Base-by-base conservation (phyloP, 23 tunicate genomes). In the Phallusia fumigata region DNA sequence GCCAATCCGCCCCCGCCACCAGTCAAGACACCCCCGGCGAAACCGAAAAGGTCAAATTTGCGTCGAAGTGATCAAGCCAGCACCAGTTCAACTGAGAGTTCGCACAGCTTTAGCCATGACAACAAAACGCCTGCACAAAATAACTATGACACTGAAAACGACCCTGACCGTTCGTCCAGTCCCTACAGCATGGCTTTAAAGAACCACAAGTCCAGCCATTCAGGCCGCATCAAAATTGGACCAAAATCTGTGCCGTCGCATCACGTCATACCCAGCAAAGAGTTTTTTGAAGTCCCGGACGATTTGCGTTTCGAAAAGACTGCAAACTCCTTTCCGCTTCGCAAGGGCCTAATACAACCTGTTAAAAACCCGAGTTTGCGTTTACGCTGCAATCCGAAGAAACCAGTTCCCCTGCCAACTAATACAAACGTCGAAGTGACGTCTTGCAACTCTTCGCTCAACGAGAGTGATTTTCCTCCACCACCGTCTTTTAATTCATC, bases 191-290 rank as follows among this genome's bases (percentile, higher is more conserved):
- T 47, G 6, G 90, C 90, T 30, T 26, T 86, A 15, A 79, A 86
- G 52, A 86, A 80, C 36, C 90, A 80, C 65, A 72, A 78, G 31
- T 80, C 90, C n/a, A 65, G 84, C 11, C 80, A 86, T 52, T 86
- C 90, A 15, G 90, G 90, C 6, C 74, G 90, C 6, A 73, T 86
- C 24, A 86, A 86, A 74, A 78, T 36, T 50, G 84, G 80, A 16
- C 52, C 18, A 45, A 80, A 86, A 31, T 2, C 75, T 6, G 69
- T 24, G 3, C 26, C 81, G 24, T 26, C 75, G 50, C 90, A 86
- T 35, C 80, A 64, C 5, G 52, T 74, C 21, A 19, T 86, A 28
- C 90, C 84, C 0, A 32, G 49, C 73, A 24, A 64, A 2, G 80
- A 74, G 21, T 86, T 86, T 80, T 86, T 86, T 53, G 30, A 50